Evolutionary conservation across 2,888 invertebrate species (phyloP).

Genomic region (Patella ulyssiponensis): DNA sequence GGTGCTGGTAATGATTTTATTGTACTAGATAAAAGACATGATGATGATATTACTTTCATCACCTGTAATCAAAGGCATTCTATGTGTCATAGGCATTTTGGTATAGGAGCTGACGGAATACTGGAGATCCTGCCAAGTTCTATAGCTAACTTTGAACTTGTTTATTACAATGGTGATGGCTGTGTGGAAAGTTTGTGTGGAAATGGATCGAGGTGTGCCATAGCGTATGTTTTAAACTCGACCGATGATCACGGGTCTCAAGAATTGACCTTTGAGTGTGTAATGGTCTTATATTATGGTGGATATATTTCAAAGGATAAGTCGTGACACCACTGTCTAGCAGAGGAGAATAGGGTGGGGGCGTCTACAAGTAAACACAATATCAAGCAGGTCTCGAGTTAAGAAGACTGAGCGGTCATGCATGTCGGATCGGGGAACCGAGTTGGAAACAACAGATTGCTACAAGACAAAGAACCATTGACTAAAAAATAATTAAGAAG

Average conservation of each 20-base stretch:
- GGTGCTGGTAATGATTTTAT: slow-evolving; percentile 52
- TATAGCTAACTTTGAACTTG: slow-evolving; percentile 30
- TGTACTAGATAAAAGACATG: slow-evolving; percentile 33
- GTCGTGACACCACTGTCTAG: too few relatives aligned
- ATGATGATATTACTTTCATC: neutral
- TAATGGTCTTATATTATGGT: slow-evolving; percentile 33
- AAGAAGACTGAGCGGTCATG: too few relatives aligned
- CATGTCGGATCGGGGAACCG: too few relatives aligned
- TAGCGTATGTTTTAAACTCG: slow-evolving; percentile 29
- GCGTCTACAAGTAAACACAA: too few relatives aligned
- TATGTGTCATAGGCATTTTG: slow-evolving; percentile 44
- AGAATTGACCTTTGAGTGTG: slow-evolving; percentile 31
- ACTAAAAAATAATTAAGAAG: too few relatives aligned
- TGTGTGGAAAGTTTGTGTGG: slow-evolving; percentile 45
- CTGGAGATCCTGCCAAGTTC: slow-evolving; percentile 30
- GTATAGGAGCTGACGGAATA: slow-evolving; percentile 51
- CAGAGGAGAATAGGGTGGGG: too few relatives aligned
- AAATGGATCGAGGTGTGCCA: slow-evolving; percentile 47
- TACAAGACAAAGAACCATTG: too few relatives aligned
- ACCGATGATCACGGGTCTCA: slow-evolving; percentile 5
- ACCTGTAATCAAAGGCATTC: slow-evolving; percentile 5
- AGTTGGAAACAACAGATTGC: too few relatives aligned
- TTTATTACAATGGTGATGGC: slow-evolving; percentile 47
- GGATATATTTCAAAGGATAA: neutral
- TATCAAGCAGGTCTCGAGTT: too few relatives aligned